A percentile compares a stretch with the other conserved stretches of the same genome.
Conservation (phyloP, 2,797 vertebrate species). For the Linurgus olivaceus region DNA sequence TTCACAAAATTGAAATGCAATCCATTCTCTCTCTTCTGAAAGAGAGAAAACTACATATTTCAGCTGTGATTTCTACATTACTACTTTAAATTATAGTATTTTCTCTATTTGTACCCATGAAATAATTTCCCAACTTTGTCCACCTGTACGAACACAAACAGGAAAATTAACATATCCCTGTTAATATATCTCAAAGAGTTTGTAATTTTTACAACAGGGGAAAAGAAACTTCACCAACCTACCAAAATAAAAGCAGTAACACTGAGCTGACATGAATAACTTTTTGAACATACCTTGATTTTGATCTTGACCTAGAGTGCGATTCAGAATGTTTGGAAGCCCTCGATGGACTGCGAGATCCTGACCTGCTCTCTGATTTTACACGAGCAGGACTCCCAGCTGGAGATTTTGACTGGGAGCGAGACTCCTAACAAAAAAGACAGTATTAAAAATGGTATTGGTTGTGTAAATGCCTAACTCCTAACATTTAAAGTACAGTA, state of each 20-base stretch:
- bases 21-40: not conserved
- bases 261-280: not conserved
- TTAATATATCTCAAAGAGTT: not conserved
- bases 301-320: slow-evolving; percentile 88
- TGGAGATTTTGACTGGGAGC: slow-evolving; percentile 91
- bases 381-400: slow-evolving; percentile 87
- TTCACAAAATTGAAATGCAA: not conserved
- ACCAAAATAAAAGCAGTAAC: not conserved
- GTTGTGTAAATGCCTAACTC: slow-evolving; percentile 81
- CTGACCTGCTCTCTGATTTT: slow-evolving; percentile 90
- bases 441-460: slow-evolving; percentile 84
- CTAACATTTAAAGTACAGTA: slow-evolving; percentile 79
- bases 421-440: slow-evolving; percentile 90
- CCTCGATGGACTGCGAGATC: slow-evolving; percentile 86
- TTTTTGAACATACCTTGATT: slow-evolving; percentile 83
- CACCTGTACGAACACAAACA: not conserved
- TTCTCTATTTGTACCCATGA: not conserved
- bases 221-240: not conserved
- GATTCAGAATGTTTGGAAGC: slow-evolving; percentile 89
- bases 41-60: not conserved
- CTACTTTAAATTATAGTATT: not conserved
- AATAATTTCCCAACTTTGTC: not conserved
- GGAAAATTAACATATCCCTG: not conserved
- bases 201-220: not conserved
- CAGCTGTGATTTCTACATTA: not conserved